Evolutionary conservation across 2,113 vertebrate species (phyloP), one percentile per base, ranked within the genome.

Genomic region (Lethenteron reissneri): DNA sequence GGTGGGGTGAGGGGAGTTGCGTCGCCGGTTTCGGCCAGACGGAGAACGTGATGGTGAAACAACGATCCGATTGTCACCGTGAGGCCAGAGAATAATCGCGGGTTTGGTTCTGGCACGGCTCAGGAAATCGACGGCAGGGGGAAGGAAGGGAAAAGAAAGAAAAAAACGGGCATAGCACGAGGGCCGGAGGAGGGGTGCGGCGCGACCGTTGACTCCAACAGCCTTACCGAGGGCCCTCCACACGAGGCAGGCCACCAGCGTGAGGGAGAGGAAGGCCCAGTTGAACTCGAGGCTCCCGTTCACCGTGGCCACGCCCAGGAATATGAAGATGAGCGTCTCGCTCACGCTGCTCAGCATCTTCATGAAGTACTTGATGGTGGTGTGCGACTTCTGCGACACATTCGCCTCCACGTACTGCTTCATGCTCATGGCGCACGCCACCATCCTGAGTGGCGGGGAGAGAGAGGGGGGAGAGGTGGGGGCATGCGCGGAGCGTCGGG

Each of bases 401-500:
- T 97, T 97, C 76, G 92, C 92, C 79, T 97, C 92, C 78, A 97
- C 92, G 0, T 96, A 96, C 74, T 95, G 95, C 77, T 95, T 97
- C 78, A 89, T 92, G 71, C 92, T 89, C 73, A 95, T 83, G 56
- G 90, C 91, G 74, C 92, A 97, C 79, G 94, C 92, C 11, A 91
- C 95, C 82, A 95, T 86, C 56, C 92, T 97, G 77, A 69, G 71
- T 19, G 25, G 72, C 5, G 71, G 57, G 58, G 59, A 17, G 19
- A 9, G 72, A 15, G 57, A 25, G 4, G 21, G 8, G 56, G 41
- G 5, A 57, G 25, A 41, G 72, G 41, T 3, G 41, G 41, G 41
- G 41, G 41, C 41, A 41, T 7, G 41, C 6, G 41, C 6, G 5
- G 41, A 41, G 41, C 6, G 41, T 41, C 6, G 41, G 41, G 41